Evolutionary conservation across 2,888 invertebrate genomes (phyloP).

Genomic region (Malthinus seriepunctatus): DNA sequence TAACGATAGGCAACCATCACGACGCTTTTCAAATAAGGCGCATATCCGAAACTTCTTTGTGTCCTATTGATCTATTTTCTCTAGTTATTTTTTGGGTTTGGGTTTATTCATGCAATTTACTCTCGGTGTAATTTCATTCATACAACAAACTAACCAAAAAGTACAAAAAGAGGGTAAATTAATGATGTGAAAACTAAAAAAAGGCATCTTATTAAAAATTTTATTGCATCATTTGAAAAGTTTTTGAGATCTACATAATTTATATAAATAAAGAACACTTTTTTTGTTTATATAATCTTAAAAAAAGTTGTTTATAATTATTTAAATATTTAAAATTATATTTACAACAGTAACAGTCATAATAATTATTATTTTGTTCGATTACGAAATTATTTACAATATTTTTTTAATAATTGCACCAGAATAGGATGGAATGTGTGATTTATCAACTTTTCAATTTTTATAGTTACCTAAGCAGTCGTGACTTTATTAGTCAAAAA

Average conservation of each 20-base stretch:
- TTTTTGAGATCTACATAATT: constrained; percentile 4
- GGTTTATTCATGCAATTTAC: no score
- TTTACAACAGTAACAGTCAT: constrained; percentile 6
- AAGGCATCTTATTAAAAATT: neutral
- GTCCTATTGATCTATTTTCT: no score
- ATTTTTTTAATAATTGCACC: constrained; percentile 1
- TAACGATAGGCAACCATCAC: no score
- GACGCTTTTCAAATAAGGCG: no score
- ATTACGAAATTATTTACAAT: neutral
- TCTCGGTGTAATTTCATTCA: no score
- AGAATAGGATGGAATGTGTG: constrained; percentile 3
- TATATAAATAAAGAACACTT: constrained; percentile 4
- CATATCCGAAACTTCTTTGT: no score
- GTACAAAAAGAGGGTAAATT: neutral
- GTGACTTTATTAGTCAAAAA: constrained; percentile 3
- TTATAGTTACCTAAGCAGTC: neutral
- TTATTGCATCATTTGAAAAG: constrained; percentile 5
- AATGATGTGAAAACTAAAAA: neutral
- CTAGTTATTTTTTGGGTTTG: no score
- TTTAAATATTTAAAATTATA: neutral
- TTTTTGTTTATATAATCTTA: constrained; percentile 22
- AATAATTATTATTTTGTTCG: neutral
- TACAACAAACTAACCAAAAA: neutral
- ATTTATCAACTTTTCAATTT: neutral
- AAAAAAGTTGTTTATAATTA: neutral